These are phyloP conservation scores for Threskiornis aethiopicus DNA, from an alignment of 2,797 vertebrate species.

Conservation along the genomic window DNA sequence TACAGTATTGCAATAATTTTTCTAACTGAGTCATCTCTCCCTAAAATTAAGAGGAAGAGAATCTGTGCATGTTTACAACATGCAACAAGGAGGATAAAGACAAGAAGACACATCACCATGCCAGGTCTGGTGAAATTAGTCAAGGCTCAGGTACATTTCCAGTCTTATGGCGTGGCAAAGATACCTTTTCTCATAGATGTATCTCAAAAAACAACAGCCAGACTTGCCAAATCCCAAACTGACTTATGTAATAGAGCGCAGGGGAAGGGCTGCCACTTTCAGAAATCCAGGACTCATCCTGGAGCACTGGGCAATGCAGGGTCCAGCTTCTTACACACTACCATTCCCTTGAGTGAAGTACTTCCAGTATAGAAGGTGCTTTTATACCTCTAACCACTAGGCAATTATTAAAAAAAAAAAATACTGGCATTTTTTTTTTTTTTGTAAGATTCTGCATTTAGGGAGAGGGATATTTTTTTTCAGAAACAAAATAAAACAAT, in stretches of 20 bases:
- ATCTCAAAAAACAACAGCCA: not conserved
- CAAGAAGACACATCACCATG: not conserved
- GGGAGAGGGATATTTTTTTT: not conserved
- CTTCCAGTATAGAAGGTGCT: not conserved
- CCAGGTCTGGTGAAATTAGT: not conserved
- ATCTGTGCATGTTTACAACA: not conserved
- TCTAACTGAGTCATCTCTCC: not conserved
- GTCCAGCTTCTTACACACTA: fast-evolving
- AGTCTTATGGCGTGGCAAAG: not conserved
- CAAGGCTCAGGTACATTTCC: not conserved
- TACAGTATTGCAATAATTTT: not conserved
- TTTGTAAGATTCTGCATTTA: not conserved
- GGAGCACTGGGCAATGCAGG: not conserved
- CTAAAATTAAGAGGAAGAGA: not conserved
- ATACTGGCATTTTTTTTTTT: not conserved
- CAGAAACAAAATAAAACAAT: not conserved
- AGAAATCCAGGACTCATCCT: not conserved
- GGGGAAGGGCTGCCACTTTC: not conserved
- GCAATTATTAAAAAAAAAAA: not conserved
- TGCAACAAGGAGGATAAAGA: not conserved
- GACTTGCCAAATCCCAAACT: not conserved
- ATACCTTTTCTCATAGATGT: not conserved
- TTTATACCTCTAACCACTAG: not conserved
- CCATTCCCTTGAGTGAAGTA: not conserved
- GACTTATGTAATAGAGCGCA: not conserved